phyloP scores from a whole-genome alignment of 1,140 invertebrate genomes.

The Drosophila subpulchrella region DNA sequence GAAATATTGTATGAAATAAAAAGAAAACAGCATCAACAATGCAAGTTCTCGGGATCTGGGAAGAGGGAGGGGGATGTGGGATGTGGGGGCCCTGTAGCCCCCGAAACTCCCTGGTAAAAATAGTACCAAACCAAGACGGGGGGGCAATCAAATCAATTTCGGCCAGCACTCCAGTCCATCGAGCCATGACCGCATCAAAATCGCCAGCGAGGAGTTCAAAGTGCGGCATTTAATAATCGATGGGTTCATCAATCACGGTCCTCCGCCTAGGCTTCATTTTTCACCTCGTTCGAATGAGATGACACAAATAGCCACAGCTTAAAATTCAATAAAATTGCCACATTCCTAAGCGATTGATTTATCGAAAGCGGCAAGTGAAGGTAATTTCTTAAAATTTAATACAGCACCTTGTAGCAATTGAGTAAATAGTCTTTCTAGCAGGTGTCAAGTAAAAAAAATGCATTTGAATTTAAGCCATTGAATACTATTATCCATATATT shows the following conservation, averaged over 20 bases:
- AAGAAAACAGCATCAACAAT: constrained; percentile 27
- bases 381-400: constrained; percentile 4
- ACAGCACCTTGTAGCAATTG: background rate
- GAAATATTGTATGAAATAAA: constrained; percentile 43
- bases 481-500: background rate
- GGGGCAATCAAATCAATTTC: constrained; percentile 40
- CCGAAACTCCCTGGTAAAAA: background rate
- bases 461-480: background rate
- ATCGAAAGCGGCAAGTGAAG: background rate
- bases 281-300: constrained; percentile 25
- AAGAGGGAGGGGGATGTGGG: too few relatives aligned
- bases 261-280: constrained; percentile 27
- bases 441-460: background rate
- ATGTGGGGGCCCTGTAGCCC: too few relatives aligned
- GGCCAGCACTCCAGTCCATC: constrained; percentile 30
- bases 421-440: too few relatives aligned
- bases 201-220: constrained; percentile 1
- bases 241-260: constrained; percentile 40
- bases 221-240: constrained; percentile 40
- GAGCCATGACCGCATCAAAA: constrained; percentile 41
- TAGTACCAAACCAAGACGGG: constrained; percentile 7
- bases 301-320: constrained; percentile 21
- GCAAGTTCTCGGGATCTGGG: constrained; percentile 2
- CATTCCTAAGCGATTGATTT: constrained; percentile 23
- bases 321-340: constrained; percentile 34